phyloP scores from a whole-genome alignment of 2,888 invertebrate genomes.

The Eupeodes luniger region DNA sequence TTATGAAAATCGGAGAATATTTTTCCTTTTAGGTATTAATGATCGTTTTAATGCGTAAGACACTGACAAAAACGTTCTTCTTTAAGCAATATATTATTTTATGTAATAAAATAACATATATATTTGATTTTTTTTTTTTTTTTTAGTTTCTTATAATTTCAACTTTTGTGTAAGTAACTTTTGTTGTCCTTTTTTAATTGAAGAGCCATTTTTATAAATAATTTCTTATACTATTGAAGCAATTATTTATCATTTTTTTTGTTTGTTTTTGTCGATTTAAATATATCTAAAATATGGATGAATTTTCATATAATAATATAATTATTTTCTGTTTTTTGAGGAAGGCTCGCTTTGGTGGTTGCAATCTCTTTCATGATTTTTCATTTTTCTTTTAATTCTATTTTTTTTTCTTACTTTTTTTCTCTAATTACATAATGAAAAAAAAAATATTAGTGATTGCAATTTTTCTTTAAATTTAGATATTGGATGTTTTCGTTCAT shows the following conservation, averaged over 20 bases:
- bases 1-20: conserved; percentile 49
- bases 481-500: conserved; percentile 30
- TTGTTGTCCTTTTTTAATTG: conserved; percentile 36
- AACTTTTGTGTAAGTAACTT: conserved; percentile 29
- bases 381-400: background rate
- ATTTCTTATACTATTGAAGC: conserved; percentile 54
- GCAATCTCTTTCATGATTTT: conserved; percentile 34
- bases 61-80: conserved; percentile 49
- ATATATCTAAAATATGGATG: conserved; percentile 44
- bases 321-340: conserved; percentile 4
- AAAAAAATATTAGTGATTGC: conserved; percentile 23
- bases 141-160: conserved; percentile 28
- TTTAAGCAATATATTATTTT: conserved; percentile 22
- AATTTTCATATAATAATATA: background rate
- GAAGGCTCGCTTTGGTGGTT: conserved; percentile 64
- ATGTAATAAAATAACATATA: conserved; percentile 36
- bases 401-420: background rate
- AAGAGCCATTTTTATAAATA: conserved; percentile 42
- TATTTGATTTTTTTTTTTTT: conserved; percentile 43
- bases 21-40: conserved; percentile 30
- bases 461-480: conserved; percentile 2
- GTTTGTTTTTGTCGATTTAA: conserved; percentile 7
- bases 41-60: conserved; percentile 43
- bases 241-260: conserved; percentile 6
- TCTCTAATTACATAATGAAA: conserved; percentile 7